Evolutionary conservation across 2,113 vertebrate species (phyloP).

Genomic region (Tapirus terrestris): DNA sequence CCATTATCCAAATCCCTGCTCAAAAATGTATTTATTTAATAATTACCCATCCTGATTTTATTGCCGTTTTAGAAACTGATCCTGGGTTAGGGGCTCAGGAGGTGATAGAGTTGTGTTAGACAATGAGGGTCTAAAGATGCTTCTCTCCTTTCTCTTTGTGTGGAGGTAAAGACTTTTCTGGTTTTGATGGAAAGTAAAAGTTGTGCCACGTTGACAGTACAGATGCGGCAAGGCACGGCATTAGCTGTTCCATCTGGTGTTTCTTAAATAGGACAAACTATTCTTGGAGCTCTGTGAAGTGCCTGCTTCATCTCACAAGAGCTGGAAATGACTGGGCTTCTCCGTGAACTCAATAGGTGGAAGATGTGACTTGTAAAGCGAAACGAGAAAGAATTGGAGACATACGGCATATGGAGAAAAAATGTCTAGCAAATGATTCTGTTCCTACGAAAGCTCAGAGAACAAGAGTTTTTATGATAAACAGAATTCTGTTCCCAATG

Average conservation of each 20-base stretch:
- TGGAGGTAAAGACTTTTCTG: constrained; percentile 30
- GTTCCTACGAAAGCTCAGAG: constrained; percentile 48
- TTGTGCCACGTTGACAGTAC: constrained; percentile 39
- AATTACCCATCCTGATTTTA: background rate
- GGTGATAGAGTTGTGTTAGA: background rate
- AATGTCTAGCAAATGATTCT: constrained; percentile 26
- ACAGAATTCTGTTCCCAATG: background rate
- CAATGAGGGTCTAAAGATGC: background rate
- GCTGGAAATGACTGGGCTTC: constrained; percentile 61
- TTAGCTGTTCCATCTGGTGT: constrained; percentile 78
- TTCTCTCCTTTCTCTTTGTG: constrained; percentile 3
- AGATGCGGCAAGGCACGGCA: constrained; percentile 61
- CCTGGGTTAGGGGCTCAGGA: background rate
- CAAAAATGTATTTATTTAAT: background rate
- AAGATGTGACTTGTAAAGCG: constrained; percentile 69
- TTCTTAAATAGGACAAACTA: constrained; percentile 79
- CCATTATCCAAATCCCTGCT: background rate
- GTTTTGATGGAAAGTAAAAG: constrained; percentile 66
- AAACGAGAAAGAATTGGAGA: constrained; percentile 53
- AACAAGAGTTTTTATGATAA: background rate
- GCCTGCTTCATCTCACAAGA: constrained; percentile 71
- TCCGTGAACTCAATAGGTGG: constrained; percentile 58
- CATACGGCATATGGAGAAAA: constrained; percentile 7
- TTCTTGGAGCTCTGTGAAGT: constrained; percentile 71
- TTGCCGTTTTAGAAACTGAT: background rate